Evolutionary conservation across 2,797 vertebrate species (phyloP), one percentile per base, ranked within the genome.

Genomic region (Tapera naevia): DNA sequence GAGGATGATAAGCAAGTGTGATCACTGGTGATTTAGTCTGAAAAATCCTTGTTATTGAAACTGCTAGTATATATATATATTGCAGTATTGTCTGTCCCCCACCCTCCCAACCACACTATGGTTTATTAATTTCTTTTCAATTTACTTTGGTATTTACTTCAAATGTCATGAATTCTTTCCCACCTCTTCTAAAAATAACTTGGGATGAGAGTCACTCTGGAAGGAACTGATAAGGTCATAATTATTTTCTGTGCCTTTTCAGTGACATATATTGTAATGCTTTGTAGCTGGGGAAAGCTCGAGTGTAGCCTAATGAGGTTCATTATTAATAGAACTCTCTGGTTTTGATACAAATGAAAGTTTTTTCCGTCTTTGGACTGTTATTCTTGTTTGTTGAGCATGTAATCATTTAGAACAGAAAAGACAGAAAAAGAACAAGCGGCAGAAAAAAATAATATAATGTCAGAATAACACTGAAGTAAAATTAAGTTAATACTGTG

Each of bases 311-410:
- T 96, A 94, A 95, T 90, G 54, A 96, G 39, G 15, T 4, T 90
- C 35, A 23, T 93, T 94, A 91, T 94, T 91, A 86, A 90, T 73
- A 79, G 80, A 41, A 80, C n/a, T 73, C 64, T 66, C 62, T 90
- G 28, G 12, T 90, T 90, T 37, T 76, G 32, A 65, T 37, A 80
- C 9, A 79, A 89, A 64, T 45, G 3, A 79, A 83, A 80, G 17
- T 11, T 87, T 87, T 84, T 16, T 13, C 18, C 7, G 35, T 72
- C 12, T 86, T 53, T 65, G 25, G 39, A 30, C 45, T 89, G 12
- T n/a, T 93, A 69, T 51, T 90, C 50, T 62, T 73, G 5, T 73
- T 39, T 72, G 45, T 27, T 84, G 58, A 86, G 4, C 30, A 62
- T 33, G 5, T 76, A 60, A 90, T 75, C 0, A 86, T 79, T 79